These are phyloP conservation scores for Phyllostomus discolor DNA, from an alignment of 2,113 vertebrate species.

Conservation along the genomic window DNA sequence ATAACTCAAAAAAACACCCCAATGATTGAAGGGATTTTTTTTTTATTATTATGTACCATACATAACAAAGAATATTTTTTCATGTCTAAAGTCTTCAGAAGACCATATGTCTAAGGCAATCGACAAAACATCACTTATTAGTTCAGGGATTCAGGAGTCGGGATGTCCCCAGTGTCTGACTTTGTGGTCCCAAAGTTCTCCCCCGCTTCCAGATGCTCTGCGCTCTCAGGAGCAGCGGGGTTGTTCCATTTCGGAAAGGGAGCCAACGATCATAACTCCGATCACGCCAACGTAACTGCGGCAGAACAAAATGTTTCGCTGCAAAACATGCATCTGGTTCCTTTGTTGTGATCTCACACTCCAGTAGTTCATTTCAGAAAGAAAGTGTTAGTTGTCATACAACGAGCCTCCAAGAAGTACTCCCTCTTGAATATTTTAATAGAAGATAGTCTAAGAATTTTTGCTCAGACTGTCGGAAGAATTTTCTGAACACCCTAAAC, in stretches of 20 bases:
- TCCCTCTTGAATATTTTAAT: not conserved
- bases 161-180: not conserved
- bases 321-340: not conserved
- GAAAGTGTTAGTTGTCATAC: not conserved
- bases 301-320: not conserved
- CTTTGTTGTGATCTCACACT: not conserved
- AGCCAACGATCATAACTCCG: not conserved
- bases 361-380: not conserved
- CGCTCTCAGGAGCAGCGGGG: not conserved
- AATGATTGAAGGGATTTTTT: not conserved
- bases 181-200: not conserved
- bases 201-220: not conserved
- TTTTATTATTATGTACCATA: not conserved
- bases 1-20: conserved; percentile 1
- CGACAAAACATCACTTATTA: not conserved
- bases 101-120: not conserved
- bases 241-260: not conserved
- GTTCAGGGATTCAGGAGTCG: not conserved
- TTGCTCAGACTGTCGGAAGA: not conserved
- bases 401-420: not conserved
- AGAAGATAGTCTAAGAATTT: not conserved
- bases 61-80: not conserved
- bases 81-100: not conserved
- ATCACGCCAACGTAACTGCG: not conserved
- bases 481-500: not conserved